These are phyloP conservation scores for Toxonevra muliebris DNA, from an alignment of 2,888 invertebrate species.

Conservation along the genomic window DNA sequence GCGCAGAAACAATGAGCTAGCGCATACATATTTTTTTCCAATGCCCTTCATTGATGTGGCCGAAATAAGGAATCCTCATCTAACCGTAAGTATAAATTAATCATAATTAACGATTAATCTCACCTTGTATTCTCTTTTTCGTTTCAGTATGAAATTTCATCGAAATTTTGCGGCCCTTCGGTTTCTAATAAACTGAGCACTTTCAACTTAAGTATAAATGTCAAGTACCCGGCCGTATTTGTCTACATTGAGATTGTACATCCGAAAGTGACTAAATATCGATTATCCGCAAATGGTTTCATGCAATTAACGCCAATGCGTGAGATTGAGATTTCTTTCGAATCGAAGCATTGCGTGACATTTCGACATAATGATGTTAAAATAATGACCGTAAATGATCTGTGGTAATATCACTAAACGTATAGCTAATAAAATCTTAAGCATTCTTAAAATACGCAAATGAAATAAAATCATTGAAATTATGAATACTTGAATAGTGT, in stretches of 20 bases:
- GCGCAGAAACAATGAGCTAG: slow-evolving; percentile 66
- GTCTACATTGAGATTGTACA: slow-evolving; percentile 56
- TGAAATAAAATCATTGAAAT: no score
- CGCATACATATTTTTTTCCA: slow-evolving; percentile 76
- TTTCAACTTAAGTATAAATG: slow-evolving; percentile 53
- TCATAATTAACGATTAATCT: not conserved
- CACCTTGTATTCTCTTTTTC: not conserved
- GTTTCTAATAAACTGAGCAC: slow-evolving; percentile 36
- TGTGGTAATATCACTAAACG: no score
- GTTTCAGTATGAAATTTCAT: slow-evolving; percentile 53
- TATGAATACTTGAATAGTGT: no score
- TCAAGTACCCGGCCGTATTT: slow-evolving; percentile 60
- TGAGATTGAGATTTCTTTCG: slow-evolving; percentile 55
- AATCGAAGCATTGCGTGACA: slow-evolving; percentile 44
- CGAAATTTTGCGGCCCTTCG: slow-evolving; percentile 44
- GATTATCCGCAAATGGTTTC: slow-evolving; percentile 62
- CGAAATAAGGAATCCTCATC: slow-evolving; percentile 67
- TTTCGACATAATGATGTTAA: slow-evolving; percentile 52
- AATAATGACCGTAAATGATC: slow-evolving; percentile 59
- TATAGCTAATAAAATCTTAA: no score
- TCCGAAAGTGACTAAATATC: slow-evolving; percentile 48
- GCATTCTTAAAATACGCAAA: no score
- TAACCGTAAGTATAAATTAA: slow-evolving; percentile 66
- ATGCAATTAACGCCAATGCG: slow-evolving; percentile 57
- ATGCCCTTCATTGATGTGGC: slow-evolving; percentile 68